These are phyloP conservation scores for Rhamnusium bicolor DNA, from an alignment of 2,888 invertebrate species.

Conservation along the genomic window DNA sequence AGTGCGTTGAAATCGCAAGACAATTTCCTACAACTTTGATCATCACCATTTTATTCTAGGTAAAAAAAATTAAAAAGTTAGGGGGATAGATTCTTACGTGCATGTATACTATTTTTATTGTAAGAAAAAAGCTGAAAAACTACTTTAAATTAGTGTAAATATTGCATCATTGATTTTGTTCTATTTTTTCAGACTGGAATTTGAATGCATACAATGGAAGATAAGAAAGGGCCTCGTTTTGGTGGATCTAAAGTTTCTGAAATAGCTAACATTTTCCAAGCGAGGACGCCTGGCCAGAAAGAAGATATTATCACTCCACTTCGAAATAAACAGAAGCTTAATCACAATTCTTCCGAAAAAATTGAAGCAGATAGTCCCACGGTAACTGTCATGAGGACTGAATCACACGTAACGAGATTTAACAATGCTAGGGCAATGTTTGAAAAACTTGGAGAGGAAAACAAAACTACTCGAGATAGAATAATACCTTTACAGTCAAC, in stretches of 20 bases:
- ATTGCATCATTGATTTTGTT: no score
- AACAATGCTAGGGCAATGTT: conserved; percentile 93
- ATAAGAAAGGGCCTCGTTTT: conserved; percentile 66
- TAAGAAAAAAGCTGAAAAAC: no score
- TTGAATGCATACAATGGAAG: conserved; percentile 62
- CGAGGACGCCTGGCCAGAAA: conserved; percentile 46
- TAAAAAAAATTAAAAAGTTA: no score
- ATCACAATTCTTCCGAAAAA: conserved; percentile 48
- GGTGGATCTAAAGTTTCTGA: conserved; percentile 89
- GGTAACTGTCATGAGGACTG: conserved; percentile 86
- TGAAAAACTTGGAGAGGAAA: conserved; percentile 88
- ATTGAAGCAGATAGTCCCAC: conserved; percentile 59
- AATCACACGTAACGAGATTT: conserved; percentile 89
- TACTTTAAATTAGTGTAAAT: no score
- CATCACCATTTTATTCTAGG: no score
- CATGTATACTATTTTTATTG: no score
- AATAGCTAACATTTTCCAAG: conserved; percentile 91
- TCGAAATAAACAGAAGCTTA: conserved; percentile 52
- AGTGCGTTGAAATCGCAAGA: no score
- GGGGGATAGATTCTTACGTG: no score
- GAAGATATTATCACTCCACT: conserved; percentile 58
- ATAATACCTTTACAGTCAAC: conserved; percentile 67
- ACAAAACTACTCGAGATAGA: conserved; percentile 64
- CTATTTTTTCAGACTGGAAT: conserved; percentile 24
- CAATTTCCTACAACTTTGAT: no score